Evolutionary conservation across 1,140 invertebrate species (phyloP), one percentile per base, ranked within the genome.

Genomic region (Ips nitidus): DNA sequence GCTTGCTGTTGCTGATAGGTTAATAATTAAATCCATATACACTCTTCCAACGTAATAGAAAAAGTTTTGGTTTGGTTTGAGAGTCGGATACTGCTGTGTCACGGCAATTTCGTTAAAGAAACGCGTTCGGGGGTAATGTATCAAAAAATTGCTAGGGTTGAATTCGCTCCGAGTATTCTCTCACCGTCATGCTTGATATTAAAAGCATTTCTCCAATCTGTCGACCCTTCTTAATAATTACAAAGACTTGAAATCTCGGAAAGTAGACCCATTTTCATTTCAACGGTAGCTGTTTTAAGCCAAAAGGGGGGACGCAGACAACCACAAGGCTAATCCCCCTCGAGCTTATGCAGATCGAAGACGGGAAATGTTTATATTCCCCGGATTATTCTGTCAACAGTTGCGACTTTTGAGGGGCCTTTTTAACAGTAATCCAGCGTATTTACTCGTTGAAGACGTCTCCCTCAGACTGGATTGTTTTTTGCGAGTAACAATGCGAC

Each of bases 291-390:
- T 22, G 22, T 22, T 22, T 22, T 22, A 22, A 22, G 22, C 22
- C 22, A 22, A 22, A 22, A 22, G 22, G 22, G 22, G 22, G 22
- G 22, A 22, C 22, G 22, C 22, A 22, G 22, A 22, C 67, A 52
- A 60, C 57, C 66, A 7, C 59, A n/a, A 36, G 52, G 67, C 57
- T 69, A 69, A 69, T 69, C 60, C 67, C 52, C 3, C n/a, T n/a
- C 22, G 22, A 60, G 67, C 57, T 69, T 69, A 69, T 69, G 67
- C 67, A 69, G 41, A 69, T 55, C 67, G 67, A 69, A 64, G 61
- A 52, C 67, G 57, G 60, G 67, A 69, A 69, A 63, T 69, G 67
- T 69, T 69, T 62, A 69, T 69, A 69, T 63, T 69, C 59, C 59
- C 60, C 8, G 67, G 59, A 63, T 63, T 56, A 62, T 63, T 36